Conservation (phyloP, 2,888 invertebrate genomes). For the Anarsia innoxiella region DNA sequence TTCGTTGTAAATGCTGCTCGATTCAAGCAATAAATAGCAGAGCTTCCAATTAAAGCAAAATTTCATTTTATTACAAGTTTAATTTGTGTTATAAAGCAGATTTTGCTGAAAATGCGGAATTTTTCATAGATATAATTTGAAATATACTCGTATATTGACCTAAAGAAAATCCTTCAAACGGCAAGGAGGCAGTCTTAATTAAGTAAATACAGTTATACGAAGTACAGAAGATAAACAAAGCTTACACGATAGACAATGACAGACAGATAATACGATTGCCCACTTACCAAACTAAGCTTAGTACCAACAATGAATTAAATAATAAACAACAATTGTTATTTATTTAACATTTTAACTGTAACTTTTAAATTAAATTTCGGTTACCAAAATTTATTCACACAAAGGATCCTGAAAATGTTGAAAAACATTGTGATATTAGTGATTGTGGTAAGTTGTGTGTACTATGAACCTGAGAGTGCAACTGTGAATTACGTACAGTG, state of each 20-base stretch:
- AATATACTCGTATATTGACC: too few species aligned
- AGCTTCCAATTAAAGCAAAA: too few species aligned
- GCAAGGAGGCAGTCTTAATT: conserved; percentile 36
- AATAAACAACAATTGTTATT: conserved; percentile 53
- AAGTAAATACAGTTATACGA: conserved; percentile 40
- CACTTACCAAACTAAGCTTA: conserved; percentile 61
- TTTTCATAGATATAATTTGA: too few species aligned
- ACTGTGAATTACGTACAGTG: background rate
- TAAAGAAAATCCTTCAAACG: conserved; percentile 33
- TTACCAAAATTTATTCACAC: conserved; percentile 72
- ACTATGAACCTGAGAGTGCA: conserved; percentile 13
- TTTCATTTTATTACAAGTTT: too few species aligned
- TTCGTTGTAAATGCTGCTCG: too few species aligned
- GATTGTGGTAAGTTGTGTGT: conserved; percentile 41
- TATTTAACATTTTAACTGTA: conserved; percentile 56
- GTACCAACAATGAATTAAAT: conserved; percentile 42
- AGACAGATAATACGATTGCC: conserved; percentile 39
- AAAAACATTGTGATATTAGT: conserved; percentile 47
- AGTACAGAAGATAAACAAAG: conserved; percentile 60
- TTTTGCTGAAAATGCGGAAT: too few species aligned
- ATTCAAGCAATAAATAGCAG: too few species aligned
- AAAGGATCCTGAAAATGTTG: conserved; percentile 72
- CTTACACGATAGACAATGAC: conserved; percentile 56
- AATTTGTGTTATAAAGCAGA: too few species aligned
- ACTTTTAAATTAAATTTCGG: conserved; percentile 62